Base-by-base conservation (phyloP, 2,113 vertebrate species). In the Chionis minor region DNA sequence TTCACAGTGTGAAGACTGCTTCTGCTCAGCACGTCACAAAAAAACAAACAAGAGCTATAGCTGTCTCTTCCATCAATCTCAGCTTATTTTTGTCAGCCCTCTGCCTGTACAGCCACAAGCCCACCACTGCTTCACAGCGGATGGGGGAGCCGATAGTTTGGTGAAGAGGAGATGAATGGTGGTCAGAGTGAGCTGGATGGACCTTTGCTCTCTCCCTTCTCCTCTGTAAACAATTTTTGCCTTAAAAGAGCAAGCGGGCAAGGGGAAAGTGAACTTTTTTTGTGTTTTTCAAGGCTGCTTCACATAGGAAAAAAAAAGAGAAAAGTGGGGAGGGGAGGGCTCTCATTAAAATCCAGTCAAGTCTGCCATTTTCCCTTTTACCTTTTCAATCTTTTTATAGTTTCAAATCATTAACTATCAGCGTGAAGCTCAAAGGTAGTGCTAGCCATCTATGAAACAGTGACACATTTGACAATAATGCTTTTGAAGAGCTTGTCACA, bases 391-490 rank as follows among this genome's bases (percentile, higher is more conserved):
- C 98, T 98, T 98, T 98, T 98, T 98, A 98, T 98, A 97, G 98
- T 98, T 98, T 98, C 95, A 97, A 98, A 98, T 98, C 98, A 98
- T 98, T 98, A 98, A 96, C 97, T 97, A 98, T 98, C 98, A 98
- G 98, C 97, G 1, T 98, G 98, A 98, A 97, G 93, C 98, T 98
- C 97, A 98, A 98, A 98, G 97, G 98, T 98, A 98, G 97, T 35
- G 78, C 96, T 97, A 96, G 96, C 98, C 97, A 56, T 97, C 98
- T 98, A 98, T 97, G 98, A 97, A 98, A 98, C 93, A 94, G 98
- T 98, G 98, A 98, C 98, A 98, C 98, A 98, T 98, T 98, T 98
- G 97, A 98, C 98, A 98, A 98, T 98, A 98, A 98, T 98, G 97
- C 98, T 98, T 98, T 98, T 98, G 98, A 98, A 98, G 98, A 98